Conservation (phyloP, 2,888 invertebrate genomes). For the Agriopis leucophaearia region DNA sequence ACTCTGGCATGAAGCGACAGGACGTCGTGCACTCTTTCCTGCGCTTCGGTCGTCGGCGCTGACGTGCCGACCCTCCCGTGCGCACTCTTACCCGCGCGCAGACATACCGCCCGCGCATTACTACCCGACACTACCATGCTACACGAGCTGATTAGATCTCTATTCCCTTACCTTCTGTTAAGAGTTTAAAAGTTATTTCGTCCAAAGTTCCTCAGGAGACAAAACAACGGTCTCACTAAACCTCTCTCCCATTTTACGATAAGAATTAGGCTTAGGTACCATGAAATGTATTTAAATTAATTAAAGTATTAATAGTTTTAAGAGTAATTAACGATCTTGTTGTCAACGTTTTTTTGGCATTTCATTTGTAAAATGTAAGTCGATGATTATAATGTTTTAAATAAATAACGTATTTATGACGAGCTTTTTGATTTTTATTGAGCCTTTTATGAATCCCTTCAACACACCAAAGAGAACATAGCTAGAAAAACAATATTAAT, state of each 20-base stretch:
- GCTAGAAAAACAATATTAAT: too few species aligned
- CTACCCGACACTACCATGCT: constrained; percentile 47
- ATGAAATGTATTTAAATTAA: constrained; percentile 67
- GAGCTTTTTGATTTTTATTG: constrained; percentile 60
- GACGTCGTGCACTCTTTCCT: constrained; percentile 96
- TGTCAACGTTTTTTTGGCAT: constrained; percentile 80
- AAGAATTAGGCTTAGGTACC: constrained; percentile 56
- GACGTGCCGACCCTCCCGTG: constrained; percentile 64
- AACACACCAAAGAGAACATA: too few species aligned
- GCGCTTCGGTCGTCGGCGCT: constrained; percentile 94
- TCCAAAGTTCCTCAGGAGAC: constrained; percentile 68
- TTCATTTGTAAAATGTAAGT: constrained; percentile 76
- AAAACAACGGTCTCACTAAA: constrained; percentile 47
- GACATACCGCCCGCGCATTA: constrained; percentile 51
- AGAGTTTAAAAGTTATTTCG: constrained; percentile 62
- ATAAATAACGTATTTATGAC: constrained; percentile 83
- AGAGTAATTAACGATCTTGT: constrained; percentile 73
- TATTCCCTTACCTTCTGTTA: constrained; percentile 23
- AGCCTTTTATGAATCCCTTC: background rate
- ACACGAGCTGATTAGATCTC: constrained; percentile 30
- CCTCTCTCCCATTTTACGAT: constrained; percentile 73
- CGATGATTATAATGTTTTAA: constrained; percentile 79
- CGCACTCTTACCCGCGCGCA: constrained; percentile 34
- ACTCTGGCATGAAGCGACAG: constrained; percentile 93
- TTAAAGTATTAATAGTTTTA: constrained; percentile 74